These are phyloP conservation scores for Ciconia boyciana DNA, from an alignment of 2,113 vertebrate species.

Conservation along the genomic window DNA sequence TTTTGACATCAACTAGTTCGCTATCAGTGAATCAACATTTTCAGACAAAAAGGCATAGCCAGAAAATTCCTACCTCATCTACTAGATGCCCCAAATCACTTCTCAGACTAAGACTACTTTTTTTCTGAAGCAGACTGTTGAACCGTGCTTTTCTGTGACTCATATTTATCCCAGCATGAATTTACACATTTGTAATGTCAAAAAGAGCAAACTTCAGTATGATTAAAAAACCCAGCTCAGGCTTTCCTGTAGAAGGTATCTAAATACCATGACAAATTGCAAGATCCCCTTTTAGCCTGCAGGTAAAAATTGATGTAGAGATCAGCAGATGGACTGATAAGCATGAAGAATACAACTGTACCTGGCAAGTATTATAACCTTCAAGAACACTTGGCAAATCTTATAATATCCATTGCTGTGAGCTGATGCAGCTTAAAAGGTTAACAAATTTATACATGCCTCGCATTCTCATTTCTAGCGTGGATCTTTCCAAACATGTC, in stretches of 20 bases:
- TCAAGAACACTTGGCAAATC: slow-evolving; percentile 10
- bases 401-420: neutral
- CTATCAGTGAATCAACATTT: neutral
- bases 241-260: neutral
- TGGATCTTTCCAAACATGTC: neutral
- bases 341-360: neutral
- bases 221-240: neutral
- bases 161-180: neutral
- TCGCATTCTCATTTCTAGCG: neutral
- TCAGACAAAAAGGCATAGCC: neutral
- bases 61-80: neutral
- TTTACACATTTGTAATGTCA: neutral
- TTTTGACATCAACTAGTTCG: neutral
- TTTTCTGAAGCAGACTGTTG: neutral
- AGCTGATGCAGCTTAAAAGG: neutral
- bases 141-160: neutral
- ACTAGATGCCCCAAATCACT: neutral
- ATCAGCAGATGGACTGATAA: slow-evolving; percentile 39
- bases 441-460: slow-evolving; percentile 27
- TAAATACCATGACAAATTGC: neutral
- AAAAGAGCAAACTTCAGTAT: neutral
- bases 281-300: neutral
- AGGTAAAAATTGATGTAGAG: neutral
- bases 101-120: neutral
- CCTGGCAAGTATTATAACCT: slow-evolving; percentile 15